Evolutionary conservation across 2,888 invertebrate genomes (phyloP), one percentile per base, ranked within the genome.

Genomic region (Eristalis arbustorum): DNA sequence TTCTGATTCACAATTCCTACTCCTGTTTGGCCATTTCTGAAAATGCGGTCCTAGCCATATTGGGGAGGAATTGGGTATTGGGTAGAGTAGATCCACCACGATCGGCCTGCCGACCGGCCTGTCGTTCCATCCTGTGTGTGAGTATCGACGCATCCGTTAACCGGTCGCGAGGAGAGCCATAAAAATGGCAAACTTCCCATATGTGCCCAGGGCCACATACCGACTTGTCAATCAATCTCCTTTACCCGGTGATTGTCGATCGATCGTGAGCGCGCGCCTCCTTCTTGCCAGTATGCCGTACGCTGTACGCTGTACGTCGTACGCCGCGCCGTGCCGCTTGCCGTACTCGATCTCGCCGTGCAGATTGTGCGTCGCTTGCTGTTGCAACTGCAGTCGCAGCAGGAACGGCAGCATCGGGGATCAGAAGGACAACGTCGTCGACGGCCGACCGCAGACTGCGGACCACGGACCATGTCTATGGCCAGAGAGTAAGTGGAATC

Each of bases 181-280:
- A 75, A 87, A 87, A 87, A 83, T 87, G 83, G 83, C 83, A 79
- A 83, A 79, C 87, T 83, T 87, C 87, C 87, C 87, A 83, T 87
- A 87, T 83, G 83, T 87, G 87, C 87, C 82, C 83, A 87, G 83
- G 83, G 83, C 83, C 78, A 87, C 87, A 87, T 87, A 83, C 78
- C 87, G 83, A 83, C 87, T 87, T 87, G 87, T 87, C 87, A 87
- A 87, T 87, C 87, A 87, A 87, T 87, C 83, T 83, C 78, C 49
- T 84, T 83, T 79, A 64, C 78, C 63, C 79, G 87, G 74, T 78
- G 87, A 83, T 83, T 83, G 87, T 87, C 83, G 78, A 87, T 87
- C 83, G 87, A 87, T 87, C 81, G 84, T 76, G 71, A 28, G 68
- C 72, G 49, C 72, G 49, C n/a, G n/a, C 49, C 49, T 49, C 18